Evolutionary conservation across 2,797 vertebrate genomes (phyloP).

Genomic region (Acanthopagrus latus): DNA sequence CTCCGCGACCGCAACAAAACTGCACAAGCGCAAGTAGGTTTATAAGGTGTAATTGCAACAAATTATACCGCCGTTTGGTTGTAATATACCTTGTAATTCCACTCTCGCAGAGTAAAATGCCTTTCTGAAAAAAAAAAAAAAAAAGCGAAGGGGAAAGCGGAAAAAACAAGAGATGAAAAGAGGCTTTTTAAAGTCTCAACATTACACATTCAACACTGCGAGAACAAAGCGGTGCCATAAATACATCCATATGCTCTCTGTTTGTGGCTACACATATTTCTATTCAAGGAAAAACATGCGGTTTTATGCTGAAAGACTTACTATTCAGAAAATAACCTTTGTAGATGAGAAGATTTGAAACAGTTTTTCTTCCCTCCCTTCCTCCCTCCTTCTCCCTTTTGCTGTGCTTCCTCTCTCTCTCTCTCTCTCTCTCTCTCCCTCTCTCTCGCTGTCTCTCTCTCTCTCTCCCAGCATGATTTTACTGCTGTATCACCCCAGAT

Average conservation of each 20-base stretch:
- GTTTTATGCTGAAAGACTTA: constrained; percentile 82
- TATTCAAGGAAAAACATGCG: constrained; percentile 83
- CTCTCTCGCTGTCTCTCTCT: constrained; percentile 21
- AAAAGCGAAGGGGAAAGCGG: constrained; percentile 48
- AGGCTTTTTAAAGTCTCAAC: constrained; percentile 70
- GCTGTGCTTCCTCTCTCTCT: constrained; percentile 51
- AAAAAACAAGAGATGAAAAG: constrained; percentile 69
- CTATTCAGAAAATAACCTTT: constrained; percentile 84
- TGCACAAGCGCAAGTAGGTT: constrained; percentile 18
- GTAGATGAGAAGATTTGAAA: constrained; percentile 83
- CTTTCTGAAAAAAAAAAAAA: constrained; percentile 48
- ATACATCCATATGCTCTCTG: constrained; percentile 85
- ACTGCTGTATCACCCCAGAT: constrained; percentile 73
- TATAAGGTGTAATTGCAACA: constrained; percentile 67
- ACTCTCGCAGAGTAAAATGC: constrained; percentile 51
- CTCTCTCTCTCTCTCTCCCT: too few species aligned
- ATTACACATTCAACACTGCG: constrained; percentile 78
- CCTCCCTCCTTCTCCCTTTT: constrained; percentile 17
- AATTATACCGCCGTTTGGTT: constrained; percentile 60
- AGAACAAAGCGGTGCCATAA: constrained; percentile 82
- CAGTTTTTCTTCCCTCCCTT: constrained; percentile 47
- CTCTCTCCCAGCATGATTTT: constrained; percentile 65
- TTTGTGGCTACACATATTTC: constrained; percentile 85
- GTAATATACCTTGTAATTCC: constrained; percentile 70
- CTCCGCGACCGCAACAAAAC: constrained; percentile 26